Conservation (phyloP, 2,797 vertebrate genomes). For the Halcyon leucocephala region DNA sequence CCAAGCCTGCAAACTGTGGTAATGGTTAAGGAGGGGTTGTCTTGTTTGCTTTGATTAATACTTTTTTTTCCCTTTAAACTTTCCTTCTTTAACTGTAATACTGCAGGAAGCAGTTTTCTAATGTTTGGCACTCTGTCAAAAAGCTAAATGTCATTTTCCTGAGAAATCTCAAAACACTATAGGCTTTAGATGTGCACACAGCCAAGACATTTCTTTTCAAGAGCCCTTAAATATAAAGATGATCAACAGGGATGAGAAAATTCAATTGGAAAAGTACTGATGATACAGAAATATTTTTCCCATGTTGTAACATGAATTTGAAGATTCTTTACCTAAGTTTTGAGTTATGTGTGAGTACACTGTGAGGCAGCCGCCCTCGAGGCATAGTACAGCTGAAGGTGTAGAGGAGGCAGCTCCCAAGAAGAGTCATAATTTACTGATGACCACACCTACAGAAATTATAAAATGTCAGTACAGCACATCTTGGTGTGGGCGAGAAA, state of each 20-base stretch:
- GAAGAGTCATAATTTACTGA: slow-evolving; percentile 42
- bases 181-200: not conserved
- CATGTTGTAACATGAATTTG: slow-evolving; percentile 59
- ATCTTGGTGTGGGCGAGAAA: slow-evolving; percentile 36
- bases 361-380: not conserved
- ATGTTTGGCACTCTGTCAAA: not conserved
- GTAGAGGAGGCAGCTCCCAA: slow-evolving; percentile 23
- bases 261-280: slow-evolving; percentile 32
- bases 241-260: slow-evolving; percentile 42
- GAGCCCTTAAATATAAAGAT: not conserved
- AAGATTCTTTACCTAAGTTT: not conserved
- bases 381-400: slow-evolving; percentile 14
- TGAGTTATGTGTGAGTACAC: not conserved
- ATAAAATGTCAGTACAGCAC: slow-evolving; percentile 25
- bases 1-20: not conserved
- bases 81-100: not conserved
- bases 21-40: not conserved
- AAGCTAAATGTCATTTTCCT: not conserved
- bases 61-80: not conserved
- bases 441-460: slow-evolving; percentile 30
- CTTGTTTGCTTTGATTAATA: not conserved
- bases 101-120: not conserved
- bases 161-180: not conserved
- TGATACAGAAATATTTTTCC: slow-evolving; percentile 37
- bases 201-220: not conserved